A percentile compares a stretch with the other conserved stretches of the same genome.
phyloP scores from a whole-genome alignment of 2,888 invertebrate species.

The Allacma fusca region DNA sequence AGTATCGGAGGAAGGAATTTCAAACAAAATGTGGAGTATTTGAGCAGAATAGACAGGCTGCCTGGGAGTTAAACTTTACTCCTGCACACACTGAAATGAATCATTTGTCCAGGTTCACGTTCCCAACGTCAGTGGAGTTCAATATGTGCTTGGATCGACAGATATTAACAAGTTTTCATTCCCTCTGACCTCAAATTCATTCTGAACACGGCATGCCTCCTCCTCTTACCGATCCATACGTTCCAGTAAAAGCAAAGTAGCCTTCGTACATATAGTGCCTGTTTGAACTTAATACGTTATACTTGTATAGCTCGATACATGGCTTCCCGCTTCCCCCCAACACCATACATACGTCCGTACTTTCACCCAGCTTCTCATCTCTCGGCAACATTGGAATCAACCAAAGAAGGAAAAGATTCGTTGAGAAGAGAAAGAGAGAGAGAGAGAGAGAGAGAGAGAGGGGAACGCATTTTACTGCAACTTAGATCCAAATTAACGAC shows the following conservation, averaged over 20 bases:
- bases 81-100: too few relatives aligned
- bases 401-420: neutral
- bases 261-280: too few relatives aligned
- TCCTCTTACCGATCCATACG: neutral
- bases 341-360: neutral
- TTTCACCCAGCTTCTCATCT: neutral
- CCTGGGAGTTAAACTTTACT: too few relatives aligned
- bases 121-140: constrained; percentile 5
- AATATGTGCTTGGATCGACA: constrained; percentile 16
- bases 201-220: neutral
- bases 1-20: too few relatives aligned
- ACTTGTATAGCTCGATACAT: too few relatives aligned
- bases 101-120: neutral
- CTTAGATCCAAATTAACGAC: constrained; percentile 4
- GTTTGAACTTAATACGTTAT: too few relatives aligned
- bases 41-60: too few relatives aligned
- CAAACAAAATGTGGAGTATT: too few relatives aligned
- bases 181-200: constrained; percentile 17
- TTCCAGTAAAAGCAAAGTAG: neutral
- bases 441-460: neutral
- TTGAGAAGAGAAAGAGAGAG: constrained; percentile 4
- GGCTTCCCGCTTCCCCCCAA: too few relatives aligned
- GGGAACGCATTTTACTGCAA: neutral
- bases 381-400: neutral
- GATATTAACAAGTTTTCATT: constrained; percentile 28